These are phyloP conservation scores for Hapalemur alaotrensis DNA, from an alignment of 2,797 vertebrate genomes.

Conservation along the genomic window DNA sequence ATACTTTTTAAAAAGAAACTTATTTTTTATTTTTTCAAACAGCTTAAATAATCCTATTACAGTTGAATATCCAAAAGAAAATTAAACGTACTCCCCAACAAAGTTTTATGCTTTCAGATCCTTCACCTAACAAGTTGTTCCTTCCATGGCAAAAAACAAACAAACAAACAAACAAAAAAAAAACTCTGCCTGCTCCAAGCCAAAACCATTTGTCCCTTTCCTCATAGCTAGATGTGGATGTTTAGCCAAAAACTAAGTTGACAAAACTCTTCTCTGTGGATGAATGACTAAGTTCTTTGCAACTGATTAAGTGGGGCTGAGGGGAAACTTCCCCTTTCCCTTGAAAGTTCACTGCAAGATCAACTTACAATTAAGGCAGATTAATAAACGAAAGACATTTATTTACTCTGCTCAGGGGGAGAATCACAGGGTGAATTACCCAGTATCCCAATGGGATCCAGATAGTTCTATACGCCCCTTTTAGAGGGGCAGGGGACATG, in stretches of 20 bases:
- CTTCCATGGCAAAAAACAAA: neutral
- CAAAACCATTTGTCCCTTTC: neutral
- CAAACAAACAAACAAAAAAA: too few relatives aligned
- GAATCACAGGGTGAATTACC: neutral
- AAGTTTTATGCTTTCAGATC: neutral
- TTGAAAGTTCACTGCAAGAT: neutral
- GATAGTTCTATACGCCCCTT: neutral
- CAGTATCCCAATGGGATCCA: neutral
- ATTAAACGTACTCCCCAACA: neutral
- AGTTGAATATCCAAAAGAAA: neutral
- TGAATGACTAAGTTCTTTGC: neutral
- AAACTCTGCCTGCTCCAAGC: too few relatives aligned
- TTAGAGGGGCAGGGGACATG: neutral
- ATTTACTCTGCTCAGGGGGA: neutral
- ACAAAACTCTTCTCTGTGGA: too few relatives aligned
- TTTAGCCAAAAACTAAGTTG: too few relatives aligned
- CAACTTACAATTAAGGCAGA: neutral
- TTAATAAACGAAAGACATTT: neutral
- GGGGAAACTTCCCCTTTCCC: neutral
- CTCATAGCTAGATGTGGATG: accelerated
- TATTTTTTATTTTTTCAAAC: too few relatives aligned
- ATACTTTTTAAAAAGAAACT: neutral
- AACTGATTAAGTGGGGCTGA: neutral
- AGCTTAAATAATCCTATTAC: neutral
- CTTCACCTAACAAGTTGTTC: neutral